phyloP scores from a whole-genome alignment of 2,113 vertebrate genomes.

The Macquaria australasica region DNA sequence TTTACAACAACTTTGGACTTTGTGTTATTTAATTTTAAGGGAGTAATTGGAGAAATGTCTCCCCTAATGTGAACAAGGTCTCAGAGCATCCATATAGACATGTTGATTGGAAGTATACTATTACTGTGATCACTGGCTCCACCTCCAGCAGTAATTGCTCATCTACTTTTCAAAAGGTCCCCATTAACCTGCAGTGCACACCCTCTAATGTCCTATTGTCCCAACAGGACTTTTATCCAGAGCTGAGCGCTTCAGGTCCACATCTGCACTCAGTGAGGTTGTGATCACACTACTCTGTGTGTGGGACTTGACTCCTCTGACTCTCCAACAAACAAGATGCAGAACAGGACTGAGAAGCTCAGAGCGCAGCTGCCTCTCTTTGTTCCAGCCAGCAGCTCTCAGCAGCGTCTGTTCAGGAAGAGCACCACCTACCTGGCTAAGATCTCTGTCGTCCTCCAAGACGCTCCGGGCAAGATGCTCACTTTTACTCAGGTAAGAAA shows the following conservation, averaged over 20 bases:
- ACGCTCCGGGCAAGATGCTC: constrained; percentile 84
- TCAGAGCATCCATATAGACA: not conserved
- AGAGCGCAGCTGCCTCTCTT: not conserved
- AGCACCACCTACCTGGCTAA: constrained; percentile 87
- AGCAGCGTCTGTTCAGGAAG: constrained; percentile 73
- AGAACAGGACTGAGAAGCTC: constrained; percentile 13
- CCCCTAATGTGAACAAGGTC: not conserved
- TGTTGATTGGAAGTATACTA: not conserved
- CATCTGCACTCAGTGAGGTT: not conserved
- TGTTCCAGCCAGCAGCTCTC: not conserved
- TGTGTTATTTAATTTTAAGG: not conserved
- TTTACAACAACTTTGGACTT: not conserved
- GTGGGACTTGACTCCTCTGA: not conserved
- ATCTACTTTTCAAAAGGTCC: not conserved
- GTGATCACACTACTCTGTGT: not conserved
- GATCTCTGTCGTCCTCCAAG: constrained; percentile 86
- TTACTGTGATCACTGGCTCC: constrained; percentile 26
- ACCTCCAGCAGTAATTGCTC: constrained; percentile 24
- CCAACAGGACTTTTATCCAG: constrained; percentile 31
- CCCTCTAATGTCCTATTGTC: constrained; percentile 36
- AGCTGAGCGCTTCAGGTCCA: not conserved
- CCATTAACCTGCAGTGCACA: constrained; percentile 18
- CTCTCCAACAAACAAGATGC: constrained; percentile 30
- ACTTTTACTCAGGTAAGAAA: constrained; percentile 85
- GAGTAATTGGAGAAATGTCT: not conserved